Conservation (phyloP, 1,140 invertebrate genomes). For the Argopecten irradians region DNA sequence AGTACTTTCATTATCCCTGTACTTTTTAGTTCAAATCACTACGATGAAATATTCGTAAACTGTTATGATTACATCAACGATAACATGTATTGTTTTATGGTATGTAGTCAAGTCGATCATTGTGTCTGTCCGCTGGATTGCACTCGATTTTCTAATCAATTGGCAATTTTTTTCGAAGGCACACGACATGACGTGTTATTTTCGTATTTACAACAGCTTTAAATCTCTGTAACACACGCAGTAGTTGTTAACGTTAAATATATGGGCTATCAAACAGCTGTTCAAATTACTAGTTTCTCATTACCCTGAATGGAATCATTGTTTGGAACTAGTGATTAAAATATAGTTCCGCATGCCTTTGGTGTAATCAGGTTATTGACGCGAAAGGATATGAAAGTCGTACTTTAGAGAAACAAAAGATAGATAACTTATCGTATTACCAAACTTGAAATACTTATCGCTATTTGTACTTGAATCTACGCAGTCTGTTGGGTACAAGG, state of each 20-base stretch:
- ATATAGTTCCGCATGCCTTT: conserved; percentile 1
- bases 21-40: too few species aligned
- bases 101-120: background rate
- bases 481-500: background rate
- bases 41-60: too few species aligned
- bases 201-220: background rate
- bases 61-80: background rate
- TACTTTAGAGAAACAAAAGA: background rate
- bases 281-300: conserved; percentile 3
- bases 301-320: background rate
- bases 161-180: background rate
- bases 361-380: background rate
- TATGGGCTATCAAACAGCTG: background rate
- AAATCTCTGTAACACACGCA: background rate
- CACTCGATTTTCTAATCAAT: conserved; percentile 14
- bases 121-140: background rate
- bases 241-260: background rate
- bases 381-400: conserved; percentile 3
- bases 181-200: background rate
- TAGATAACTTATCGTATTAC: background rate
- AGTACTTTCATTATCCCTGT: too few species aligned
- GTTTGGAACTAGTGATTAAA: background rate
- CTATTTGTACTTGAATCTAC: background rate
- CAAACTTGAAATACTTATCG: background rate
- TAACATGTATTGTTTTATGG: background rate